phyloP scores from a whole-genome alignment of 2,113 vertebrate species.

The Conger conger region DNA sequence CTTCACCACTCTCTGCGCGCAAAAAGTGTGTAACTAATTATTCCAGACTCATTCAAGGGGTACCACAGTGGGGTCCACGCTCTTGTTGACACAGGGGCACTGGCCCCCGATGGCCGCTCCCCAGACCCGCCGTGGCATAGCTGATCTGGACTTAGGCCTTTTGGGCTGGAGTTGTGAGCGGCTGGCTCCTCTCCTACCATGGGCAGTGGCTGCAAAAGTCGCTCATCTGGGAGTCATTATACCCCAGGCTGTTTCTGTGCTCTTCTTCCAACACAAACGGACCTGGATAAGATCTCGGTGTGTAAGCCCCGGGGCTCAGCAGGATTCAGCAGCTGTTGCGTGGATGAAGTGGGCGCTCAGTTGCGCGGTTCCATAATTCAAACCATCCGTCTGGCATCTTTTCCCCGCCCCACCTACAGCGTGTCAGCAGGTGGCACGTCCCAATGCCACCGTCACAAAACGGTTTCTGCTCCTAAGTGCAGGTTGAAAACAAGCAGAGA shows the following conservation, averaged over 20 bases:
- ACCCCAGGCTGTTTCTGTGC: conserved; percentile 14
- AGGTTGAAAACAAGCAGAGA: neutral
- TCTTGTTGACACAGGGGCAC: no score
- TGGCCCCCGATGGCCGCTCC: no score
- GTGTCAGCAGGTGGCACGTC: neutral
- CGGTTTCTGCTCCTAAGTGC: neutral
- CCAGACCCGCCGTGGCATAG: no score
- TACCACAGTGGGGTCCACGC: no score
- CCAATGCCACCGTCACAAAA: neutral
- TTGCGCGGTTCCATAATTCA: neutral
- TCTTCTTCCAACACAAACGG: conserved; percentile 14
- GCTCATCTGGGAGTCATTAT: conserved; percentile 15
- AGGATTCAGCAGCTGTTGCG: neutral
- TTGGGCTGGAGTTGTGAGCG: no score
- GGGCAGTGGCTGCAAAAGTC: neutral
- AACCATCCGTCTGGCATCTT: neutral
- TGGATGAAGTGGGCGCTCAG: neutral
- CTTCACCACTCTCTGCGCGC: no score
- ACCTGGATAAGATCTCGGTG: conserved; percentile 12
- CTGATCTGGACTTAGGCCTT: no score
- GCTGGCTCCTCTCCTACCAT: neutral
- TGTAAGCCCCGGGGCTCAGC: neutral
- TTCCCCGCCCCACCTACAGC: neutral
- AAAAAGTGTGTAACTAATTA: no score
- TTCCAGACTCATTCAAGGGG: no score